Evolutionary conservation across 2,888 invertebrate species (phyloP).

Genomic region (Erebia epiphron): DNA sequence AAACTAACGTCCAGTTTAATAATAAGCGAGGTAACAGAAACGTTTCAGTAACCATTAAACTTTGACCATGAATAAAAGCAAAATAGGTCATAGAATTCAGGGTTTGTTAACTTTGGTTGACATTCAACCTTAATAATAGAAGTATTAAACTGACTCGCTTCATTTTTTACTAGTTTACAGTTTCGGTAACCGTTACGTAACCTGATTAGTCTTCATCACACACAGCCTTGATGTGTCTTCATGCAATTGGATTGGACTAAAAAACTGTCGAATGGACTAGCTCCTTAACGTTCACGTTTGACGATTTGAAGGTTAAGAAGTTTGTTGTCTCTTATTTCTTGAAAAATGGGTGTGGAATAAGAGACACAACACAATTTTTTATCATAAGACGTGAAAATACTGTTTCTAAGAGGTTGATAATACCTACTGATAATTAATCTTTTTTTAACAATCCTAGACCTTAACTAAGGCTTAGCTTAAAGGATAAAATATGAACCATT

Average conservation of each 20-base stretch:
- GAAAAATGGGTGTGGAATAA: slow-evolving; percentile 14
- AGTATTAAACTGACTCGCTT: no score
- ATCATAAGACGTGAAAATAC: not conserved
- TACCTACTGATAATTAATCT: not conserved
- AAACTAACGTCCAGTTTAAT: no score
- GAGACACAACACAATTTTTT: slow-evolving; percentile 11
- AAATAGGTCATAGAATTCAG: no score
- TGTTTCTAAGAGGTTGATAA: not conserved
- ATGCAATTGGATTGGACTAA: not conserved
- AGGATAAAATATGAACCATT: not conserved
- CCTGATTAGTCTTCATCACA: no score
- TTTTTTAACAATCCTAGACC: not conserved
- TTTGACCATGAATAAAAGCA: no score
- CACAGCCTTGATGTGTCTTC: no score
- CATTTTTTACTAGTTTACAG: no score
- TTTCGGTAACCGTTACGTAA: no score
- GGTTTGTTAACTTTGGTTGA: no score
- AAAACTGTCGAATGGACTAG: slow-evolving; percentile 28
- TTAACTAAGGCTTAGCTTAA: not conserved
- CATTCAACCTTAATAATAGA: no score
- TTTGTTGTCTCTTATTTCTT: slow-evolving; percentile 7
- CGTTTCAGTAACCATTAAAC: no score
- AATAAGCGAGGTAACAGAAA: no score
- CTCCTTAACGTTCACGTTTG: slow-evolving; percentile 12
- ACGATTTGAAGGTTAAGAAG: slow-evolving; percentile 18